Evolutionary conservation across 2,113 vertebrate genomes (phyloP).

Genomic region (Chiloscyllium plagiosum): DNA sequence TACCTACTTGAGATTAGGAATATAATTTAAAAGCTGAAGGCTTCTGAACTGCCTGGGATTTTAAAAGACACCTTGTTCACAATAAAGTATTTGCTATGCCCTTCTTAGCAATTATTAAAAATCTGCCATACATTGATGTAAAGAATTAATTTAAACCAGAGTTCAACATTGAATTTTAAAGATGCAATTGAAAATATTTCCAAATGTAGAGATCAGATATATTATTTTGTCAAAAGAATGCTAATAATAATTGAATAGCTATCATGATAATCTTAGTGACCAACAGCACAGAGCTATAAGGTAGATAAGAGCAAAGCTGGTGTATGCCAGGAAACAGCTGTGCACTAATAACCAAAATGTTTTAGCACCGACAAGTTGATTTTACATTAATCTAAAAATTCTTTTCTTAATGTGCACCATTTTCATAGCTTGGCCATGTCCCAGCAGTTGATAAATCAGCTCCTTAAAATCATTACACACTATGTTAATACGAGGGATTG

Average conservation of each 20-base stretch:
- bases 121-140: background rate
- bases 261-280: background rate
- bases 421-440: conserved; percentile 13
- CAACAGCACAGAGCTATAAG: background rate
- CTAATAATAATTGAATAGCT: background rate
- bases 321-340: background rate
- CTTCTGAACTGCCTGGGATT: background rate
- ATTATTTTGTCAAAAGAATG: background rate
- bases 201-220: background rate
- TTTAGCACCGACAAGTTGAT: conserved; percentile 9
- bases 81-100: too few relatives aligned
- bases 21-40: background rate
- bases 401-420: background rate
- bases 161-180: background rate
- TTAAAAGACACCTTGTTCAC: background rate
- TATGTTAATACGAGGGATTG: background rate
- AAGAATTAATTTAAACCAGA: background rate
- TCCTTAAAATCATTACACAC: background rate
- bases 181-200: background rate
- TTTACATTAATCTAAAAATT: conserved; percentile 14
- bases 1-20: background rate
- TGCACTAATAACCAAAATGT: background rate
- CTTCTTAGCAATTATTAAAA: background rate
- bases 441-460: conserved; percentile 15
- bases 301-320: background rate